phyloP scores from a whole-genome alignment of 1,140 invertebrate species.

The Belonocnema kinseyi region DNA sequence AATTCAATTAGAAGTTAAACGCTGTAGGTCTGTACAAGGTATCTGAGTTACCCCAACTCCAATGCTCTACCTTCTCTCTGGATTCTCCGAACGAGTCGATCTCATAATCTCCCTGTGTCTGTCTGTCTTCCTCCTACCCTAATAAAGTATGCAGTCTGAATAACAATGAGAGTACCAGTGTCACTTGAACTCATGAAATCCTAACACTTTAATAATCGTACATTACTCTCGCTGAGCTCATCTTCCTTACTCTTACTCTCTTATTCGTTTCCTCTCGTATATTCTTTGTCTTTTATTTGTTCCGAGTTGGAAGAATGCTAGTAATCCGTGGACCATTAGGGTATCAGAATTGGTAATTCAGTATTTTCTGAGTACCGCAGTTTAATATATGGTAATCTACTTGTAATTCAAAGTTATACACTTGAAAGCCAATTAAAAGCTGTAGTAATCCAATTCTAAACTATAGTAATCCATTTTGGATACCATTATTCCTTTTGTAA shows the following conservation, averaged over 20 bases:
- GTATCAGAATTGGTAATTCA: too few relatives aligned
- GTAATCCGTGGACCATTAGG: too few relatives aligned
- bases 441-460: too few relatives aligned
- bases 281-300: too few relatives aligned
- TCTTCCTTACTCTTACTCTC: conserved; percentile 36
- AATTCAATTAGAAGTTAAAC: conserved; percentile 72
- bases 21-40: conserved; percentile 62
- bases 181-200: conserved; percentile 52
- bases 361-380: too few relatives aligned
- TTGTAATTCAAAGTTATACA: too few relatives aligned
- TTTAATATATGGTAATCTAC: too few relatives aligned
- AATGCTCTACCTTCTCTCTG: conserved; percentile 38
- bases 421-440: too few relatives aligned
- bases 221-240: conserved; percentile 36
- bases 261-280: too few relatives aligned
- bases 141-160: conserved; percentile 68
- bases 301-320: too few relatives aligned
- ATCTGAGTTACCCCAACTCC: conserved; percentile 61
- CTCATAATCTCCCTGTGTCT: conserved; percentile 57
- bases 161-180: conserved; percentile 64
- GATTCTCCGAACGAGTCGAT: conserved; percentile 48
- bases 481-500: too few relatives aligned
- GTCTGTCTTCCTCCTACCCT: conserved; percentile 56
- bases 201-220: conserved; percentile 59
- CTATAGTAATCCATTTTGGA: too few relatives aligned